phyloP scores from a whole-genome alignment of 1,140 invertebrate species.

The Amyelois transitella region DNA sequence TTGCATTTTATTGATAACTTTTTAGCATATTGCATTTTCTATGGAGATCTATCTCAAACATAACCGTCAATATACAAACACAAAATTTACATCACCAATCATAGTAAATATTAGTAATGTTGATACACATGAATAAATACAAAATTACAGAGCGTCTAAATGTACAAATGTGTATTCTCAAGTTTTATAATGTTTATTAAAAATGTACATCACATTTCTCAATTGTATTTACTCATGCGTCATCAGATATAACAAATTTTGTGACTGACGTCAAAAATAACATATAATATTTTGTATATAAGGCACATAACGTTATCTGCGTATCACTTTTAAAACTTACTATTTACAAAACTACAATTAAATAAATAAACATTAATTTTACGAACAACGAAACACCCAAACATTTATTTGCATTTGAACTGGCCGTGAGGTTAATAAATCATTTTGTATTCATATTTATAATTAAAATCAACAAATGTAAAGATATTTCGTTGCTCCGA shows the following conservation, averaged over 20 bases:
- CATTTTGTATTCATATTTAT: not conserved
- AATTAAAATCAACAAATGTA: conserved; percentile 4
- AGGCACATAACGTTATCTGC: conserved; percentile 27
- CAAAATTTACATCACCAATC: conserved; percentile 2
- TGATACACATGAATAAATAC: not conserved
- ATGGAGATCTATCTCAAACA: too few species aligned
- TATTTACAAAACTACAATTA: conserved; percentile 28
- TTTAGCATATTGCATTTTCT: too few species aligned
- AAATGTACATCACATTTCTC: not conserved
- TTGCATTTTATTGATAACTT: too few species aligned
- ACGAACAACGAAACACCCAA: conserved; percentile 4
- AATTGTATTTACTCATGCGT: not conserved
- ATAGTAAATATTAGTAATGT: not conserved
- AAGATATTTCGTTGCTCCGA: conserved; percentile 4
- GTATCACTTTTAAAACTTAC: conserved; percentile 30
- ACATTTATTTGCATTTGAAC: not conserved
- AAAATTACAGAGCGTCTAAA: too few species aligned
- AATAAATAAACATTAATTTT: conserved; percentile 21
- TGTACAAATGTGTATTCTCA: too few species aligned
- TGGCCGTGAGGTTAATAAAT: not conserved
- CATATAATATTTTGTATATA: conserved; percentile 16
- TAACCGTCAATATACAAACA: not conserved
- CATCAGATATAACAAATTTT: not conserved
- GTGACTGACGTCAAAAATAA: not conserved
- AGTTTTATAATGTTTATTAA: not conserved